These are phyloP conservation scores for Hyla sarda DNA, from an alignment of 2,113 vertebrate species.

Conservation along the genomic window DNA sequence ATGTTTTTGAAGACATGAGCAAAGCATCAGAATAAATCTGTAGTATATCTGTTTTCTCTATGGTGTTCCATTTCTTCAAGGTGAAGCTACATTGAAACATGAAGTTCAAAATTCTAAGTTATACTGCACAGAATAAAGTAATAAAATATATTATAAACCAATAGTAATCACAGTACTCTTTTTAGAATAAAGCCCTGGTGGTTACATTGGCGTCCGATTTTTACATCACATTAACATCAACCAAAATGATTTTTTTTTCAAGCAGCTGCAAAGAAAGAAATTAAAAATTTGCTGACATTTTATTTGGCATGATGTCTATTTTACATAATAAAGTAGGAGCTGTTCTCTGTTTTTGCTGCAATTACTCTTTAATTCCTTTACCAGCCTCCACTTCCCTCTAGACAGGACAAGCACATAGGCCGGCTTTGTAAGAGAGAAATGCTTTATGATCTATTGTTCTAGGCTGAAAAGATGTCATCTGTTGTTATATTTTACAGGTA, in stretches of 20 bases:
- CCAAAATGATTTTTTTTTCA: neutral
- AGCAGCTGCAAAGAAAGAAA: conserved; percentile 21
- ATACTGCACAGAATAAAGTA: neutral
- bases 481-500: conserved; percentile 15
- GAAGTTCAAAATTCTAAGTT: too few relatives aligned
- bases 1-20: too few relatives aligned
- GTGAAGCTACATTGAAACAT: neutral
- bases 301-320: conserved; percentile 23
- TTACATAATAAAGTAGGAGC: neutral
- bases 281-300: conserved; percentile 27
- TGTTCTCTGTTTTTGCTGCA: conserved; percentile 26
- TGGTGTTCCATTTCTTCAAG: neutral
- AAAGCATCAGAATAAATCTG: neutral
- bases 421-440: neutral
- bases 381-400: neutral
- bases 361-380: conserved; percentile 28
- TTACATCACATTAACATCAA: neutral
- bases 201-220: neutral
- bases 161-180: neutral
- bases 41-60: too few relatives aligned
- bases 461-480: neutral
- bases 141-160: neutral
- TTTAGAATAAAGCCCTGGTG: neutral
- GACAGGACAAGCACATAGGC: neutral
- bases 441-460: neutral